These are phyloP conservation scores for Panurus biarmicus DNA, from an alignment of 2,113 vertebrate genomes.

Conservation along the genomic window DNA sequence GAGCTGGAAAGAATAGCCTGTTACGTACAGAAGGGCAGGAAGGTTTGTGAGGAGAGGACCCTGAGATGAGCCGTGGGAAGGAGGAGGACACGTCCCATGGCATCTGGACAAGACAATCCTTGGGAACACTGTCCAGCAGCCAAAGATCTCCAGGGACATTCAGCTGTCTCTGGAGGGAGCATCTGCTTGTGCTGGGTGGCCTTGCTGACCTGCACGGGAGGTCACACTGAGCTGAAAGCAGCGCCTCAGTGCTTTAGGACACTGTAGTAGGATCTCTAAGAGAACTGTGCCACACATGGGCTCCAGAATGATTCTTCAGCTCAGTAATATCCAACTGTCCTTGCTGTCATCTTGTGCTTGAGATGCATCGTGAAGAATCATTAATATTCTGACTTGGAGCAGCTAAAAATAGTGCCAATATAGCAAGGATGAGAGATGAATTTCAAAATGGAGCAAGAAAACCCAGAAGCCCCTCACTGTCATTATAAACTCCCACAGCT, in stretches of 20 bases:
- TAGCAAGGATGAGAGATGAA: neutral
- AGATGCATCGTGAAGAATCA: neutral
- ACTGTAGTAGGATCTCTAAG: neutral
- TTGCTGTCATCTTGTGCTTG: neutral
- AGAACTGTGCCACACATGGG: neutral
- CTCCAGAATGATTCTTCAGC: neutral
- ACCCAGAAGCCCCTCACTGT: neutral
- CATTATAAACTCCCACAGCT: neutral
- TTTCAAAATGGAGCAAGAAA: neutral
- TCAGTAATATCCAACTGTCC: neutral
- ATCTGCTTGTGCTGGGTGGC: neutral
- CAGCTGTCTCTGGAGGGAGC: neutral
- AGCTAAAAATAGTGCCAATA: slow-evolving; percentile 34
- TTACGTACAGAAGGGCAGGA: neutral
- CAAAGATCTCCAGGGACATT: neutral
- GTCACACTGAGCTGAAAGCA: neutral
- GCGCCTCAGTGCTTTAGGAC: neutral
- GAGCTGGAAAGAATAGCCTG: neutral
- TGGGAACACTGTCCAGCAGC: neutral
- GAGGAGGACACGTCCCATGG: neutral
- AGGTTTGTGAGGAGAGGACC: neutral
- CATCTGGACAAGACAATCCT: neutral
- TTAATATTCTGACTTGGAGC: neutral
- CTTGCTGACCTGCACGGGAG: neutral
- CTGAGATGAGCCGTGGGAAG: neutral